A percentile compares a stretch with the other conserved stretches of the same genome.
These are phyloP conservation scores for Corythornis cristatus DNA, from an alignment of 2,113 vertebrate genomes.

Conservation along the genomic window DNA sequence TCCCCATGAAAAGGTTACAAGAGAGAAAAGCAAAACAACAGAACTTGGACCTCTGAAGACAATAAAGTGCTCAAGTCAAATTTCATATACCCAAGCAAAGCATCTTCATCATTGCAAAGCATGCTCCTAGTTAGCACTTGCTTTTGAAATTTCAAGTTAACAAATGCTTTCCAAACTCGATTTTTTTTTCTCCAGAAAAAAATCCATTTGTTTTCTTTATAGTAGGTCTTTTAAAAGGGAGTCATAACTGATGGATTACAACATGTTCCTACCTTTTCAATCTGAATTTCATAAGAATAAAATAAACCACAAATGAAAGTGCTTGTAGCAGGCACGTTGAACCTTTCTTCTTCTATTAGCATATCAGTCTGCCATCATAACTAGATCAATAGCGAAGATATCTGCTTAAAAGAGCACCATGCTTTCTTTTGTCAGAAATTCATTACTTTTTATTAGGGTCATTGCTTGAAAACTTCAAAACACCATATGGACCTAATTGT, in stretches of 20 bases:
- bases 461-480: slow-evolving; percentile 87
- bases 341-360: slow-evolving; percentile 78
- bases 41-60: background rate
- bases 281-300: slow-evolving; percentile 71
- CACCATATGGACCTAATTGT: slow-evolving; percentile 91
- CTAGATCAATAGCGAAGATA: slow-evolving; percentile 81
- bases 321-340: slow-evolving; percentile 66
- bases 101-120: background rate
- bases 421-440: slow-evolving; percentile 86
- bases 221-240: slow-evolving; percentile 65
- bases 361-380: slow-evolving; percentile 79
- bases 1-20: background rate
- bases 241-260: slow-evolving; percentile 69
- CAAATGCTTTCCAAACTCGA: slow-evolving; percentile 22
- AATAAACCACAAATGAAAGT: slow-evolving; percentile 77
- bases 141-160: slow-evolving; percentile 39
- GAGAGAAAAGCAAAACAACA: background rate
- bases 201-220: slow-evolving; percentile 60
- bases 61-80: background rate
- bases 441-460: slow-evolving; percentile 91
- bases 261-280: slow-evolving; percentile 75
- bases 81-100: background rate
- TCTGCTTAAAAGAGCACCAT: slow-evolving; percentile 80
- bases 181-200: slow-evolving; percentile 44
- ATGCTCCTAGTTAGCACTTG: background rate